Evolutionary conservation across 2,888 invertebrate genomes (phyloP).

Genomic region (Abscondita cerata): DNA sequence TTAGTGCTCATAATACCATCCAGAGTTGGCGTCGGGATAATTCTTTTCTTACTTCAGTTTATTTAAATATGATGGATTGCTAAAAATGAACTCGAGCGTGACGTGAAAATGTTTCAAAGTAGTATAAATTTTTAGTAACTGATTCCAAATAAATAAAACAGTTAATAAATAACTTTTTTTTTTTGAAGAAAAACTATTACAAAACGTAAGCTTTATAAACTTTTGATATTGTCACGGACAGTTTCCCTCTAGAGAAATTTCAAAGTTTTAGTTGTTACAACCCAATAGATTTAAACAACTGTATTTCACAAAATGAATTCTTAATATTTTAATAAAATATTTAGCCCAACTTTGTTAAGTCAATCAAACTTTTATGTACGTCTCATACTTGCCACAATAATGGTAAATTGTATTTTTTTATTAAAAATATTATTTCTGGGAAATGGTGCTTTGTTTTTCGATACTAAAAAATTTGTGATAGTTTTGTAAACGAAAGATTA

Average conservation of each 20-base stretch:
- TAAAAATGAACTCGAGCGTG: conserved; percentile 45
- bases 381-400: too few relatives aligned
- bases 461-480: too few relatives aligned
- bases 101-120: conserved; percentile 33
- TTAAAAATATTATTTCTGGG: too few relatives aligned
- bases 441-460: too few relatives aligned
- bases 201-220: conserved; percentile 15
- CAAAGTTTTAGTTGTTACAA: conserved; percentile 16
- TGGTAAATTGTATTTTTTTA: too few relatives aligned
- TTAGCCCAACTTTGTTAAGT: too few relatives aligned
- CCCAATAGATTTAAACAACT: conserved; percentile 22
- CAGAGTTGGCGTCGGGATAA: conserved; percentile 47
- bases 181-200: conserved; percentile 19
- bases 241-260: conserved; percentile 27
- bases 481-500: too few relatives aligned
- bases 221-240: conserved; percentile 25
- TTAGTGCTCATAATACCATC: conserved; percentile 30
- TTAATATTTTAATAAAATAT: too few relatives aligned
- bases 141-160: conserved; percentile 7
- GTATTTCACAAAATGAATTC: not conserved
- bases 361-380: too few relatives aligned
- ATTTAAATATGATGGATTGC: conserved; percentile 51
- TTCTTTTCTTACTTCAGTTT: conserved; percentile 44
- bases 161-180: conserved; percentile 24
- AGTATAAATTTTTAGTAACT: conserved; percentile 36